Percentiles rank a stretch among this genome's conserved stretches.
Conservation (phyloP, 1,140 invertebrate species). For the Drosophila repletoides region DNA sequence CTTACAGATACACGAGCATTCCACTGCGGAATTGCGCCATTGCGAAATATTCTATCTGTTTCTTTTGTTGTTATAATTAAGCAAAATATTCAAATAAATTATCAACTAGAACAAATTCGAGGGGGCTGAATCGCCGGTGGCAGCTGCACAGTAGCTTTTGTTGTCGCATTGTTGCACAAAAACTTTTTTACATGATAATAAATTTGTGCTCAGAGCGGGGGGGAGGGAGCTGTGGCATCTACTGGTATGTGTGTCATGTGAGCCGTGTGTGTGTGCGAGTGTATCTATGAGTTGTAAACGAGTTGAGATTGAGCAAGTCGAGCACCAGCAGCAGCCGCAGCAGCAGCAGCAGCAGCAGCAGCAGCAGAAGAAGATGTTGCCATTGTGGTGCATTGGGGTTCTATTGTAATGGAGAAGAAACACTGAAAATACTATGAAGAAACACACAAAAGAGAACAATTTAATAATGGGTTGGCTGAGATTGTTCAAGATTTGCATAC, state of each 20-base stretch:
- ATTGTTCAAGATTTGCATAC: neutral
- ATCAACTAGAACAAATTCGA: conserved; percentile 71
- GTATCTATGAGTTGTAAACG: conserved; percentile 14
- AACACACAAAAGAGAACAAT: conserved; percentile 31
- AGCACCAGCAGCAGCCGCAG: neutral
- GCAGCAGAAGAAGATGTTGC: conserved; percentile 30
- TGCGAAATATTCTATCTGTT: conserved; percentile 40
- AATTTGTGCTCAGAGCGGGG: conserved; percentile 32
- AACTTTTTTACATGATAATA: conserved; percentile 77
- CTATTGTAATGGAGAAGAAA: neutral
- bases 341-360: neutral
- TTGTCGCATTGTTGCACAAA: conserved; percentile 68
- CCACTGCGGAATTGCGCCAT: conserved; percentile 11
- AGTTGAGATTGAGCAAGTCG: conserved; percentile 24
- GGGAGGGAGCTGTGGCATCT: conserved; percentile 11
- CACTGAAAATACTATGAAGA: conserved; percentile 6
- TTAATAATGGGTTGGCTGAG: conserved; percentile 10
- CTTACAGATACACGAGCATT: conserved; percentile 40
- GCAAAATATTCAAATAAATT: conserved; percentile 78
- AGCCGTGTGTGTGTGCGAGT: neutral
- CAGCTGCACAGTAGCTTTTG: conserved; percentile 73
- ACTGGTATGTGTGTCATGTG: conserved; percentile 46
- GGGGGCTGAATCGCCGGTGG: neutral
- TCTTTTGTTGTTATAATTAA: conserved; percentile 67
- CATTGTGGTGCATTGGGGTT: conserved; percentile 12